Evolutionary conservation across 2,888 invertebrate genomes (phyloP).

Genomic region (Branchipolynoe longqiensis): DNA sequence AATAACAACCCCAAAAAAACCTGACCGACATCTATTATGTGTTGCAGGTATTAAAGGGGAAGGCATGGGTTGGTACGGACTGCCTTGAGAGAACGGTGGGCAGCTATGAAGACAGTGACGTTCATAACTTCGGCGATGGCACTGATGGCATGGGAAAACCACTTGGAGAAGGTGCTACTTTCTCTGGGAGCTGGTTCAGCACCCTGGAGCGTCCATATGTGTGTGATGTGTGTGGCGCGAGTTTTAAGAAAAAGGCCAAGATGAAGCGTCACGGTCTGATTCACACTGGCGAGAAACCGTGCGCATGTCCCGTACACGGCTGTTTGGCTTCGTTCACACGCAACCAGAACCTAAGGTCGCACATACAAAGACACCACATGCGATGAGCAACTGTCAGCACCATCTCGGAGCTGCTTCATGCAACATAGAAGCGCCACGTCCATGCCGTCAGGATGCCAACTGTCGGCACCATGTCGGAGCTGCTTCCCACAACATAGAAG

Average conservation of each 20-base stretch:
- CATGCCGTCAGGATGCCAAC: too few relatives aligned
- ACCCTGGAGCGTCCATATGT: not conserved
- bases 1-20: too few relatives aligned
- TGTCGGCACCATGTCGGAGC: too few relatives aligned
- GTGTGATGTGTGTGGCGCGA: conserved; percentile 1
- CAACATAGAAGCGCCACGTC: too few relatives aligned
- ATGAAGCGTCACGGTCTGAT: conserved; percentile 21
- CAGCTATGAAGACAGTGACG: not conserved
- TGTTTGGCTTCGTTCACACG: conserved; percentile 2
- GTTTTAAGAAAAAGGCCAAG: conserved; percentile 20
- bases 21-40: conserved; percentile 18
- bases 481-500: too few relatives aligned
- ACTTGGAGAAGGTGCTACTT: too few relatives aligned
- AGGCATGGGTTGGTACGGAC: not conserved
- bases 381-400: too few relatives aligned
- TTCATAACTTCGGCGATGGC: too few relatives aligned
- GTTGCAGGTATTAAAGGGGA: conserved; percentile 11
- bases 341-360: conserved; percentile 11
- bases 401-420: too few relatives aligned
- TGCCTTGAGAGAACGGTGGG: not conserved
- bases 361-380: conserved; percentile 13
- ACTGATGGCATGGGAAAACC: not conserved
- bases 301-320: not conserved
- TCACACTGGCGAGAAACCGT: conserved; percentile 18
- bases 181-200: not conserved